Evolutionary conservation across 2,888 invertebrate species (phyloP).

Genomic region (Gymnosoma rotundatum): DNA sequence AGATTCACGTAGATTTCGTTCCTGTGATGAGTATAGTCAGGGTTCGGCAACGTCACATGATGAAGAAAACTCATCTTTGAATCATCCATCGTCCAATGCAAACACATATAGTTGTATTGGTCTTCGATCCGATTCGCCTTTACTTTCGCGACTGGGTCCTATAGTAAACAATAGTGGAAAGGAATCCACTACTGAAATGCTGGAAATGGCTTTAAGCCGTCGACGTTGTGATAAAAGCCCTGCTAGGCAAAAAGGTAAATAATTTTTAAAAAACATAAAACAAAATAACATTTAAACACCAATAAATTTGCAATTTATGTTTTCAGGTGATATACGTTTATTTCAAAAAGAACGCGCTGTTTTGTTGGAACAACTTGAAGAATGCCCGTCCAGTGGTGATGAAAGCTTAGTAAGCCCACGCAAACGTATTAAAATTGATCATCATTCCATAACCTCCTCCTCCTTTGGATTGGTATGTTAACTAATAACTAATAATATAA

Average conservation of each 20-base stretch:
- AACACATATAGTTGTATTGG: slow-evolving; percentile 82
- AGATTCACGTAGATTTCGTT: slow-evolving; percentile 84
- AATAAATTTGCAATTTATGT: slow-evolving; percentile 53
- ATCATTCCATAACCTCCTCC: slow-evolving; percentile 80
- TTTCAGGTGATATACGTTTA: slow-evolving; percentile 85
- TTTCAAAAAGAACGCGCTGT: slow-evolving; percentile 88
- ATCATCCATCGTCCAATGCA: slow-evolving; percentile 72
- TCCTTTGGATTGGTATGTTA: slow-evolving; percentile 79
- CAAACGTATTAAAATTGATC: slow-evolving; percentile 86
- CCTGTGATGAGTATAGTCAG: slow-evolving; percentile 89
- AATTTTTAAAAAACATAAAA: neutral
- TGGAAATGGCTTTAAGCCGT: slow-evolving; percentile 75
- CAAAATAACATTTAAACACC: neutral
- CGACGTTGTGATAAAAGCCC: slow-evolving; percentile 82
- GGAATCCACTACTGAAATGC: slow-evolving; percentile 70
- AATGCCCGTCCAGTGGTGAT: slow-evolving; percentile 88
- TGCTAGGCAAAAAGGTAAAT: slow-evolving; percentile 76
- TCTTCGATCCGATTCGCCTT: slow-evolving; percentile 79
- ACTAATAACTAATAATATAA: neutral
- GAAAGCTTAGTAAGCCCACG: slow-evolving; percentile 86
- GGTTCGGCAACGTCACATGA: slow-evolving; percentile 87
- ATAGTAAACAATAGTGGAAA: slow-evolving; percentile 82
- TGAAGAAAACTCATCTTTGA: slow-evolving; percentile 81
- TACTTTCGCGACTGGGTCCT: slow-evolving; percentile 78
- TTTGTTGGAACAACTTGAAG: slow-evolving; percentile 87